Base-by-base conservation (phyloP, 2,888 invertebrate species). In the Hypolimnas misippus region DNA sequence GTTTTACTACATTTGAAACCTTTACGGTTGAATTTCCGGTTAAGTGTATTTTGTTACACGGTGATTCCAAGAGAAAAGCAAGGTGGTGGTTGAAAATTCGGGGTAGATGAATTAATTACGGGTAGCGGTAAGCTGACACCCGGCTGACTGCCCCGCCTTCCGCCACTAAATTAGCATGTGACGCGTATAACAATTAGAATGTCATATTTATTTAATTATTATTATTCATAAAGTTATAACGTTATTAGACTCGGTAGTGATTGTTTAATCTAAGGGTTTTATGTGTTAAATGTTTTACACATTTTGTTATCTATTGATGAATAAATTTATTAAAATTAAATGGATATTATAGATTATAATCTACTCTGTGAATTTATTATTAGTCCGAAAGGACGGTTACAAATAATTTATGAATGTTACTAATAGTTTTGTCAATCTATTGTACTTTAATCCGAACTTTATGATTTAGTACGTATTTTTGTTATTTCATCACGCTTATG, bases 71-170 rank as follows among this genome's bases (percentile, higher is more conserved):
- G 64, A 63, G 67, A 64, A 64, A 69, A 66, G 55, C 57, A 54
- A 57, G 67, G 68, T 70, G 66, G 64, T 67, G 69, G 73, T 77
- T 68, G 69, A 63, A 75, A 81, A 78, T 83, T 83, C 76, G 69
- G 68, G 72, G 73, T 70, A 71, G 66, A 60, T 76, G 81, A 83
- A 82, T 82, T 79, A 84, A 82, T 84, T 82, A 79, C 74, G 72
- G 68, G 70, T 66, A 68, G 70, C 71, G 66, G 76, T 85, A 86
- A 87, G 79, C 85, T 74, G 86, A 87, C 86, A 84, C 79, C 74
- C 74, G 70, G 60, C 49, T 56, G 71, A 65, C 71, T 69, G 72
- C 68, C 73, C 55, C 67, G 62, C 74, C 75, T 70, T 69, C 70
- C 71, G 65, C 62, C 65, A 61, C 59, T 62, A 70, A 71, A 68